Evolutionary conservation across 2,888 invertebrate species (phyloP).

Genomic region (Andrena chrysosceles): DNA sequence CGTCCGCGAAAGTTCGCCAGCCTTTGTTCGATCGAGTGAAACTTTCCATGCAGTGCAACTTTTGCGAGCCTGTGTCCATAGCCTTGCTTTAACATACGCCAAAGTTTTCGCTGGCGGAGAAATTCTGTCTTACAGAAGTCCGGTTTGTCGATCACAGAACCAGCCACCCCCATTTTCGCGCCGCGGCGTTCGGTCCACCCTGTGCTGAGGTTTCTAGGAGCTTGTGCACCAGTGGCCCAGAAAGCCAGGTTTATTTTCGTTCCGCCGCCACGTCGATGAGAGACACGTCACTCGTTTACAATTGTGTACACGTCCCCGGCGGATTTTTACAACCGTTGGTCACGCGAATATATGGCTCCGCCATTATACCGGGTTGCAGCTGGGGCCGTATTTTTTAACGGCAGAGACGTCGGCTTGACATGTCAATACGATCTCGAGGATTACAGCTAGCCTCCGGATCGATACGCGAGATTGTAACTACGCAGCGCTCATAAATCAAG

Average conservation of each 20-base stretch:
- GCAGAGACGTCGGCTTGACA: neutral
- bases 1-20: neutral
- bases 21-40: neutral
- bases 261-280: slow-evolving; percentile 14
- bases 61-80: neutral
- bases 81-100: neutral
- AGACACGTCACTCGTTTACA: slow-evolving; percentile 39
- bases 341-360: slow-evolving; percentile 45
- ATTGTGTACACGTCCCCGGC: slow-evolving; percentile 37
- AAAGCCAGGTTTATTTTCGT: slow-evolving; percentile 52
- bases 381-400: slow-evolving; percentile 4
- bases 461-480: slow-evolving; percentile 20
- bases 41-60: neutral
- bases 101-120: neutral
- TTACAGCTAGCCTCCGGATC: slow-evolving; percentile 6
- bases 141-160: neutral
- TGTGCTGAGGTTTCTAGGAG: neutral
- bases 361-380: neutral
- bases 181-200: neutral
- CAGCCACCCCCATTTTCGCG: neutral
- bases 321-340: slow-evolving; percentile 58
- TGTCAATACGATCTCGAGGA: slow-evolving; percentile 20
- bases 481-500: slow-evolving; percentile 1
- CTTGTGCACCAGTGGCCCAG: slow-evolving; percentile 37
- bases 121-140: neutral